Evolutionary conservation across 2,888 invertebrate genomes (phyloP).

Genomic region (Rapana venosa): DNA sequence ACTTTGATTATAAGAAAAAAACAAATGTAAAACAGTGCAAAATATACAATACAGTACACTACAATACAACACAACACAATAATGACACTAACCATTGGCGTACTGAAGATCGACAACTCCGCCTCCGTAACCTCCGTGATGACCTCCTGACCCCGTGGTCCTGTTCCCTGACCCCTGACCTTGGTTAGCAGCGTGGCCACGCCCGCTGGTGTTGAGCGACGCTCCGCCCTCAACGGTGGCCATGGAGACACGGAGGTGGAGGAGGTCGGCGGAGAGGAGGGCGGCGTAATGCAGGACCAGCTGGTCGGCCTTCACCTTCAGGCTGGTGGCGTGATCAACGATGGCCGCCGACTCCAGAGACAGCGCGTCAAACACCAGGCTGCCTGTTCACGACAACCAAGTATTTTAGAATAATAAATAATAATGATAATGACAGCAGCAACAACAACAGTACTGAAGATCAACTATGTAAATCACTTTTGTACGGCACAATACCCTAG

Average conservation of each 20-base stretch:
- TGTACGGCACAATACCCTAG: no score
- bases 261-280: constrained; percentile 54
- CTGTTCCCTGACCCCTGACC: constrained; percentile 44
- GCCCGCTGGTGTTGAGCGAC: constrained; percentile 52
- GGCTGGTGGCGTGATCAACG: constrained; percentile 53
- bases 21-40: no score
- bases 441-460: no score
- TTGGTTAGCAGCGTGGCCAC: constrained; percentile 46
- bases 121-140: constrained; percentile 68
- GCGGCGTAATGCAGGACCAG: constrained; percentile 61
- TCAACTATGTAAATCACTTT: no score
- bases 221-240: constrained; percentile 63
- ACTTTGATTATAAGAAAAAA: no score
- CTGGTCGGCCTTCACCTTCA: constrained; percentile 57
- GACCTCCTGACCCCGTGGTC: constrained; percentile 57
- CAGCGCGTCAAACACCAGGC: constrained; percentile 56
- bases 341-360: constrained; percentile 58
- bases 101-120: constrained; percentile 45
- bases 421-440: no score
- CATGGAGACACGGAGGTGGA: constrained; percentile 54
- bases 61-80: no score
- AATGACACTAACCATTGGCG: constrained; percentile 16
- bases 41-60: no score
- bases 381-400: constrained; percentile 49
- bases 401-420: not conserved